Base-by-base conservation (phyloP, 2,797 vertebrate genomes). In the Brotula barbata region DNA sequence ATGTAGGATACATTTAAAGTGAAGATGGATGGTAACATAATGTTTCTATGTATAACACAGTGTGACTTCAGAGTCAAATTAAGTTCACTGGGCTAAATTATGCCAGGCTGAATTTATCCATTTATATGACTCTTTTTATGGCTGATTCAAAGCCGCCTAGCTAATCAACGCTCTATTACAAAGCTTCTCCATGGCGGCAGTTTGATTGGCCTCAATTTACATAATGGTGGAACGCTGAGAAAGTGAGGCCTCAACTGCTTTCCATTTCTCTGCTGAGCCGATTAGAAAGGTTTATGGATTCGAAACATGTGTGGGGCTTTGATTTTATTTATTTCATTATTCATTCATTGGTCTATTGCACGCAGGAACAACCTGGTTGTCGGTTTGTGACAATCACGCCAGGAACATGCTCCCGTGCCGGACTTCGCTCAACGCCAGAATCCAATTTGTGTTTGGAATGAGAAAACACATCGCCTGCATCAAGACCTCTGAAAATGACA, bases 191-290 rank as follows among this genome's bases (percentile, higher is more conserved):
- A 73, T 86, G 75, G 81, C 75, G 70, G 78, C 78, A 67, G 58
- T 88, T 89, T 88, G 85, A 90, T 88, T 87, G 85, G 86, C 85
- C 85, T 82, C 85, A 88, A 89, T 90, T 90, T 90, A 85, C 89
- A 89, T 89, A 89, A 89, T 89, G 87, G 87, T 55, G 59, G 70
- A 84, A 85, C 67, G 66, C 81, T 69, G 74, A 75, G 82, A 85
- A 84, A 80, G 81, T 64, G 74, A 82, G 73, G 51, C 75, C 75
- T 78, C 77, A 72, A 85, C 78, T 76, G 85, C 78, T 81, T 84
- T 80, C 75, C 79, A 82, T 84, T 85, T 83, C 80, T 83, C 77
- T 36, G 25, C 69, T 33, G 52, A 79, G 80, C 80, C 74, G 83
- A 85, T 88, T 84, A 87, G 80, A 85, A 78, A 78, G 76, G 78